Conservation (phyloP, 1,140 invertebrate genomes). For the Manduca sexta region DNA sequence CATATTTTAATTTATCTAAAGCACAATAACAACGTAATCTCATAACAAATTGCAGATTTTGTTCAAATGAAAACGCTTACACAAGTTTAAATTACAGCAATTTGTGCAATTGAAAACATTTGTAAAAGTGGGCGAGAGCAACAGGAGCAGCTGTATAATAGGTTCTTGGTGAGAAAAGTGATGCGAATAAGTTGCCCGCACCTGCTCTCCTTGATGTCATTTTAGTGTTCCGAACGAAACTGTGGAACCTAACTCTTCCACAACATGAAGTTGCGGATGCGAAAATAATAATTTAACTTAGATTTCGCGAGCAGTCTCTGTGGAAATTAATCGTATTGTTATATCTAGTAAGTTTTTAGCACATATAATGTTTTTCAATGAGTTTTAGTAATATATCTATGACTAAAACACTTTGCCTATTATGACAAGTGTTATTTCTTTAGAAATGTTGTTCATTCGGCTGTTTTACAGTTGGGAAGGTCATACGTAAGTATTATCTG, state of each 20-base stretch:
- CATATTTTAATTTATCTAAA: not conserved
- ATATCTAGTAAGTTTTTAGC: too few relatives aligned
- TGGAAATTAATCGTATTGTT: too few relatives aligned
- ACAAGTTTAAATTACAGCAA: constrained; percentile 33
- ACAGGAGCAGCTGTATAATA: constrained; percentile 27
- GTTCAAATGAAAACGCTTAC: constrained; percentile 20
- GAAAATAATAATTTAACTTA: too few relatives aligned
- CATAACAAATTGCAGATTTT: constrained; percentile 12
- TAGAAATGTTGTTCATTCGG: too few relatives aligned
- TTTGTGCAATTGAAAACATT: constrained; percentile 37
- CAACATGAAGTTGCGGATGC: too few relatives aligned
- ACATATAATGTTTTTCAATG: too few relatives aligned
- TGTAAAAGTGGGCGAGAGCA: constrained; percentile 20
- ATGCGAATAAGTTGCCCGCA: constrained; percentile 28
- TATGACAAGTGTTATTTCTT: too few relatives aligned
- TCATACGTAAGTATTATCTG: too few relatives aligned
- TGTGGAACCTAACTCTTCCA: not conserved
- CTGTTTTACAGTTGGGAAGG: too few relatives aligned
- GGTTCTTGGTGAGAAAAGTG: constrained; percentile 22
- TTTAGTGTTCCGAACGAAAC: constrained; percentile 13
- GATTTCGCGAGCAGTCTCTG: too few relatives aligned
- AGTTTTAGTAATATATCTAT: too few relatives aligned
- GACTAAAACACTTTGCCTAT: too few relatives aligned
- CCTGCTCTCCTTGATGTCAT: constrained; percentile 27
- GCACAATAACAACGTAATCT: constrained; percentile 2